A percentile compares a stretch with the other conserved stretches of the same genome.
phyloP scores from a whole-genome alignment of 2,113 vertebrate species.

The Hylia prasina region DNA sequence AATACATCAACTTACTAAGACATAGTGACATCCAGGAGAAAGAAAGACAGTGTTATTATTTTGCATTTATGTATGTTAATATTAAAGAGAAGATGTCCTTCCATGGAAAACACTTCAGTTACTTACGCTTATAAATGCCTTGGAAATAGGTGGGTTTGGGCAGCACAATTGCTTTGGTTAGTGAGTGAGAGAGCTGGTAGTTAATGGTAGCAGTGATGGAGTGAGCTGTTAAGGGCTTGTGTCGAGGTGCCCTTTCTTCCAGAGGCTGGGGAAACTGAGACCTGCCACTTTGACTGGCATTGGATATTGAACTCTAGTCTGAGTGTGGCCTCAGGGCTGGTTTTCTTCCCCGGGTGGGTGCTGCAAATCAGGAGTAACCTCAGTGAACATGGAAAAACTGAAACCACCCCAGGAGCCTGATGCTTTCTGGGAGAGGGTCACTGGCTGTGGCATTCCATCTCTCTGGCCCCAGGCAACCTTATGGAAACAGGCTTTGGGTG shows the following conservation, averaged over 20 bases:
- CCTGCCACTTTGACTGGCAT: neutral
- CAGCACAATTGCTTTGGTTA: neutral
- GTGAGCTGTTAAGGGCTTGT: neutral
- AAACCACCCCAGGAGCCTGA: neutral
- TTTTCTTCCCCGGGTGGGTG: neutral
- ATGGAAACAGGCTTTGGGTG: neutral
- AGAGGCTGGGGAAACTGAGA: neutral
- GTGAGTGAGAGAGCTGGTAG: neutral
- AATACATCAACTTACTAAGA: slow-evolving; percentile 65
- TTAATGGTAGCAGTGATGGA: neutral
- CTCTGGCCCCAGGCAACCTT: neutral
- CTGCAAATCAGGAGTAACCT: neutral
- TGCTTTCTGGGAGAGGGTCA: neutral
- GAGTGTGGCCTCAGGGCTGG: neutral
- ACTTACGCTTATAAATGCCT: slow-evolving; percentile 10
- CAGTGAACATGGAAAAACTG: neutral
- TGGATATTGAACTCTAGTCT: neutral
- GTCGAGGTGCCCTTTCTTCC: neutral
- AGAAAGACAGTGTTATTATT: slow-evolving; percentile 63
- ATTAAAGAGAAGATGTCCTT: slow-evolving; percentile 9
- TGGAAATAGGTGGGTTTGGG: neutral
- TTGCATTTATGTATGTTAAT: slow-evolving; percentile 28
- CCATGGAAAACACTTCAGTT: slow-evolving; percentile 1
- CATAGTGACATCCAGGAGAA: slow-evolving; percentile 64
- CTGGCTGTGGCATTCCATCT: fast-evolving